These are phyloP conservation scores for Atethmia centrago DNA, from an alignment of 2,888 invertebrate genomes.

Conservation along the genomic window DNA sequence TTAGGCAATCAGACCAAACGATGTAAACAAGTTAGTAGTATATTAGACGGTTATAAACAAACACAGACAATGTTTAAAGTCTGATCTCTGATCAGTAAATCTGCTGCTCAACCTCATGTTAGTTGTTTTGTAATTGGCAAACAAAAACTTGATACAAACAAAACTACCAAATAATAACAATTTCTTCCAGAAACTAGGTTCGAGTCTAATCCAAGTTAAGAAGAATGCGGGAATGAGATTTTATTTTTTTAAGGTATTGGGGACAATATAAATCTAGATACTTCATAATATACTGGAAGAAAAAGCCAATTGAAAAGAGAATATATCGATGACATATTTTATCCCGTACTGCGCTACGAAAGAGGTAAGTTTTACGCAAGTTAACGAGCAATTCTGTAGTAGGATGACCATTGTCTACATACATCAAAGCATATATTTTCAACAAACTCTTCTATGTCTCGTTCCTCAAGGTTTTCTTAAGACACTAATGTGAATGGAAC, in stretches of 20 bases:
- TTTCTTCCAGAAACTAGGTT: background rate
- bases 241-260: background rate
- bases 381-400: slow-evolving; percentile 45
- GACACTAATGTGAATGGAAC: background rate
- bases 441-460: background rate
- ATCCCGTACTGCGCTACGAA: background rate
- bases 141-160: background rate
- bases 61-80: background rate
- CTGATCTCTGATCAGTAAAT: background rate
- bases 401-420: slow-evolving; percentile 34
- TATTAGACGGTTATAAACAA: background rate
- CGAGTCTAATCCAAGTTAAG: background rate
- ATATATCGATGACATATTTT: slow-evolving; percentile 8
- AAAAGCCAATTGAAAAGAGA: background rate
- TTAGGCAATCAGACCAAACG: slow-evolving; percentile 18
- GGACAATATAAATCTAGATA: background rate
- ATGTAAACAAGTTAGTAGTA: background rate
- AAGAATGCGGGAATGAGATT: background rate
- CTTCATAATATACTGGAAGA: background rate
- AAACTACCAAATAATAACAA: background rate
- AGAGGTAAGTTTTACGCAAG: slow-evolving; percentile 33
- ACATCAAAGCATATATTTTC: background rate
- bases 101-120: background rate
- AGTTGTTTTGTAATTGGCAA: background rate
- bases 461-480: background rate